phyloP scores from a whole-genome alignment of 2,888 invertebrate genomes.

The Cataglyphis albicans region DNA sequence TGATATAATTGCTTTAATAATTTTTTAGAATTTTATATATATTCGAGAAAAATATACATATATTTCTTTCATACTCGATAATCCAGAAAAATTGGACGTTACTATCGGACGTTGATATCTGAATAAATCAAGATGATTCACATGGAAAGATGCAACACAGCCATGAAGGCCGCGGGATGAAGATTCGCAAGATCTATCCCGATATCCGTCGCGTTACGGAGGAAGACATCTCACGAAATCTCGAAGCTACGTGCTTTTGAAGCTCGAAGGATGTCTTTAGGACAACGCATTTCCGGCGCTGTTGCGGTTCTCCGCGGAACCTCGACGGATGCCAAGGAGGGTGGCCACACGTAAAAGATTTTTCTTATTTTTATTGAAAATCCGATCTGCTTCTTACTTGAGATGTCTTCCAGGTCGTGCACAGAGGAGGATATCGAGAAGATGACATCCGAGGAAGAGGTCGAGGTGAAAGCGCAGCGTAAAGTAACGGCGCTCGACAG shows the following conservation, averaged over 20 bases:
- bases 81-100: slow-evolving; percentile 21
- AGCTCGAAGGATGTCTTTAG: slow-evolving; percentile 74
- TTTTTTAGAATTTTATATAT: slow-evolving; percentile 9
- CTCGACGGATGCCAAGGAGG: slow-evolving; percentile 70
- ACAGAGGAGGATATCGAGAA: slow-evolving; percentile 78
- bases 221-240: slow-evolving; percentile 44
- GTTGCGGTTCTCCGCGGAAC: slow-evolving; percentile 76
- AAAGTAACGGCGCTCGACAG: slow-evolving; percentile 73
- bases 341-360: slow-evolving; percentile 72
- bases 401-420: slow-evolving; percentile 64
- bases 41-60: neutral
- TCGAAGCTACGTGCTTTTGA: slow-evolving; percentile 45
- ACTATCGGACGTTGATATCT: neutral
- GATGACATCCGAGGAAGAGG: slow-evolving; percentile 78
- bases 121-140: slow-evolving; percentile 24
- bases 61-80: neutral
- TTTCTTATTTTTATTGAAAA: slow-evolving; percentile 17
- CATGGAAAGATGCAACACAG: slow-evolving; percentile 15
- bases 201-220: slow-evolving; percentile 61
- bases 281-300: slow-evolving; percentile 77
- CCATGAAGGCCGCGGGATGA: slow-evolving; percentile 66
- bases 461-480: slow-evolving; percentile 58
- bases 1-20: slow-evolving; percentile 3
- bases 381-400: slow-evolving; percentile 38
- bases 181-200: slow-evolving; percentile 22